phyloP scores from a whole-genome alignment of 2,113 vertebrate genomes.

The Cygnus buccinator region DNA sequence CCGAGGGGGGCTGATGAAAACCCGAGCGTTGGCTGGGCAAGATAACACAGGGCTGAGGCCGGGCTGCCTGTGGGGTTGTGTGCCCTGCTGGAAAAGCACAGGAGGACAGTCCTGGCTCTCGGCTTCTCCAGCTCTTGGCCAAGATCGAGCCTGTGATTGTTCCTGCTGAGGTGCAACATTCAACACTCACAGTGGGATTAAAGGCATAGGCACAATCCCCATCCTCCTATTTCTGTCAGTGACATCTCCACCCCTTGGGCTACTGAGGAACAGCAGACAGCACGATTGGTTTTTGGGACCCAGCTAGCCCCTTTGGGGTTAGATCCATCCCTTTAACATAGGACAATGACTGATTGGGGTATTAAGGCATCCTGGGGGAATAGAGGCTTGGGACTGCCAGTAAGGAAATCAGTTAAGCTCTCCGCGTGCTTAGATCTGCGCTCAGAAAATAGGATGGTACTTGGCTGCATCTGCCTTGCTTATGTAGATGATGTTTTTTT shows the following conservation, averaged over 20 bases:
- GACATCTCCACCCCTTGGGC: background rate
- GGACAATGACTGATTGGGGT: conserved; percentile 3
- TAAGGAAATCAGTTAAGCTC: conserved; percentile 19
- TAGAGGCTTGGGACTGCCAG: background rate
- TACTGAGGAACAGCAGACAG: background rate
- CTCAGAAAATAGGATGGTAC: background rate
- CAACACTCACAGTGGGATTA: background rate
- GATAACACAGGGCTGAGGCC: rapidly evolving
- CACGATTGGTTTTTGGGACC: background rate
- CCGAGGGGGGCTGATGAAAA: background rate
- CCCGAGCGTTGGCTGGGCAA: background rate
- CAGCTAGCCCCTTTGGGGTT: background rate
- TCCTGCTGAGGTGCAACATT: rapidly evolving
- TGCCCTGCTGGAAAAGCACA: background rate
- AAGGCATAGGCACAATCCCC: background rate
- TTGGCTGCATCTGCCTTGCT: conserved; percentile 27
- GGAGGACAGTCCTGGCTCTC: background rate
- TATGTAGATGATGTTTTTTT: conserved; percentile 43
- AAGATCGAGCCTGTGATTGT: background rate
- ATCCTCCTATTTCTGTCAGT: background rate
- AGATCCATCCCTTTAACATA: background rate
- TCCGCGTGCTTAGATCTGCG: background rate
- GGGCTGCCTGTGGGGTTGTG: background rate
- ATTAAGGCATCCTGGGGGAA: conserved; percentile 9
- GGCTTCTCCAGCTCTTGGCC: background rate